phyloP scores from a whole-genome alignment of 2,797 vertebrate species.

The Myioborus melanocephalus region DNA sequence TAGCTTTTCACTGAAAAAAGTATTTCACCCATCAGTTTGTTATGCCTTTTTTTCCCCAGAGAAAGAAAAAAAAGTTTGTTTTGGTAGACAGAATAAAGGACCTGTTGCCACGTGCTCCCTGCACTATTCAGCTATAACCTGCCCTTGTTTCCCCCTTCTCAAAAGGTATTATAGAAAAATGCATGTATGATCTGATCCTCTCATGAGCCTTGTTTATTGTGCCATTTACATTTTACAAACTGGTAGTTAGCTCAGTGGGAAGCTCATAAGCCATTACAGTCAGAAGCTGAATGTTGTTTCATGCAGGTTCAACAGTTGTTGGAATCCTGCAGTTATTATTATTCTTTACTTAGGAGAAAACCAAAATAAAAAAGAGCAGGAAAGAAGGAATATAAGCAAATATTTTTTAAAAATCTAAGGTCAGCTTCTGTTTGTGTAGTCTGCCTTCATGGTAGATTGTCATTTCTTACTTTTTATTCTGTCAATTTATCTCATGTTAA shows the following conservation, averaged over 20 bases:
- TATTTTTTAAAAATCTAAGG: not conserved
- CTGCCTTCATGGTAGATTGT: not conserved
- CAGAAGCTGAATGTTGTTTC: not conserved
- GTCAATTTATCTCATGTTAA: not conserved
- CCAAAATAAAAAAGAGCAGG: not conserved
- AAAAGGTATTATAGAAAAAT: not conserved
- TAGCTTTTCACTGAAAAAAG: not conserved
- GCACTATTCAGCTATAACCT: not conserved
- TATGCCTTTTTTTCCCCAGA: not conserved
- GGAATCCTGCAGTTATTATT: not conserved
- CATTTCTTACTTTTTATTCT: not conserved
- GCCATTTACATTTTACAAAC: constrained; percentile 21
- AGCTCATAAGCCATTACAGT: not conserved
- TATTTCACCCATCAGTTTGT: not conserved
- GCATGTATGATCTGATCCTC: not conserved
- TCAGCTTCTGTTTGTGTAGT: not conserved
- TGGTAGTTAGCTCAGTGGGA: constrained; percentile 10
- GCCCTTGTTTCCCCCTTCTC: not conserved
- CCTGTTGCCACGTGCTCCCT: not conserved
- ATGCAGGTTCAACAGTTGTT: not conserved
- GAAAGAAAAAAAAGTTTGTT: not conserved
- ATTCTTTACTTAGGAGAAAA: not conserved
- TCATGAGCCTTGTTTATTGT: not conserved
- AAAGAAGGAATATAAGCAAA: not conserved
- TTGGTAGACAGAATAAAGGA: not conserved